These are phyloP conservation scores for Gymnocheta viridis DNA, from an alignment of 2,888 invertebrate genomes.

Conservation along the genomic window DNA sequence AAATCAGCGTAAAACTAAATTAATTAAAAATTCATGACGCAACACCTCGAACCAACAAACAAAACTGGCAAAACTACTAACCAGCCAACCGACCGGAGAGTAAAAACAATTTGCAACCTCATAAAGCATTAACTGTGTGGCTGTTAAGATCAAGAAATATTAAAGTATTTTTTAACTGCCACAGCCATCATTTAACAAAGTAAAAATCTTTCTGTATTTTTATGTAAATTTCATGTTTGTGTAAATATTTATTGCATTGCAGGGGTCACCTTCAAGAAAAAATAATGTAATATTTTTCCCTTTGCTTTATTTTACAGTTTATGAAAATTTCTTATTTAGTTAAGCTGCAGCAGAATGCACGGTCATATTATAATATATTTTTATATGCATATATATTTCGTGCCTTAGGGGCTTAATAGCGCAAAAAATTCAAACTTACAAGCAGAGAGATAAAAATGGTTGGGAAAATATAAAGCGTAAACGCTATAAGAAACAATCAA, in stretches of 20 bases:
- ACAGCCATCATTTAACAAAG: neutral
- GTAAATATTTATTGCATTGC: slow-evolving; percentile 30
- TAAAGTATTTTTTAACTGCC: slow-evolving; percentile 22
- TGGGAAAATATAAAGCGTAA: neutral
- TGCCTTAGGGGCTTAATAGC: slow-evolving; percentile 37
- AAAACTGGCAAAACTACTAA: neutral
- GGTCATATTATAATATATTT: slow-evolving; percentile 47
- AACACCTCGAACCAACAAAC: slow-evolving; percentile 49
- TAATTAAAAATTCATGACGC: slow-evolving; percentile 75
- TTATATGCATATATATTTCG: neutral
- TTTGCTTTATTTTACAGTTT: slow-evolving; percentile 42
- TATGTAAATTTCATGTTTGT: slow-evolving; percentile 49
- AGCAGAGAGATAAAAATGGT: neutral
- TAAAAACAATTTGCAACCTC: slow-evolving; percentile 54
- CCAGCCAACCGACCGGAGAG: slow-evolving; percentile 4
- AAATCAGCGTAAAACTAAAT: slow-evolving; percentile 70
- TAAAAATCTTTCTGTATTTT: slow-evolving; percentile 13
- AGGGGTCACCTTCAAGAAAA: slow-evolving; percentile 67
- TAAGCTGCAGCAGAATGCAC: slow-evolving; percentile 57
- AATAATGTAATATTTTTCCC: slow-evolving; percentile 22
- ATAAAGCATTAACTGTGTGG: slow-evolving; percentile 49
- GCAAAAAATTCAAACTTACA: slow-evolving; percentile 26
- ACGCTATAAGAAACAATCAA: slow-evolving; percentile 13
- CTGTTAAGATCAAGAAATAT: slow-evolving; percentile 36
- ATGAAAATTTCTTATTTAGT: slow-evolving; percentile 54